phyloP scores from a whole-genome alignment of 92 coral and sea anemone genomes.

The Epizoanthus rinbou region DNA sequence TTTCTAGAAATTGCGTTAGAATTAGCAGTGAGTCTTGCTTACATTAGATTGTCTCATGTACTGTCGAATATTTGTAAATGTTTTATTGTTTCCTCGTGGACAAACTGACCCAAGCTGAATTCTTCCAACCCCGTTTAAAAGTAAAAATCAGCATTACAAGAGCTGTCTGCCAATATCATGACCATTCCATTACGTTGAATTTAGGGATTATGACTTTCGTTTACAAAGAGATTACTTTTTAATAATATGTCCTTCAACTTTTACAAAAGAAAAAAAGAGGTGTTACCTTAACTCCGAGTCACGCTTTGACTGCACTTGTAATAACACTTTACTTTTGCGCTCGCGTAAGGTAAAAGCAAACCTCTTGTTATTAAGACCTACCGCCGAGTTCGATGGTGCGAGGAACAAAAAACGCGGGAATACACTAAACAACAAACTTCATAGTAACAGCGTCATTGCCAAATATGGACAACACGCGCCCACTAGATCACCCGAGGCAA shows the following conservation, averaged over 20 bases:
- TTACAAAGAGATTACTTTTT: background rate
- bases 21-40: background rate
- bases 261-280: background rate
- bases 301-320: constrained; percentile 14
- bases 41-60: too few species aligned
- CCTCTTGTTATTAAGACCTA: background rate
- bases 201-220: background rate
- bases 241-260: background rate
- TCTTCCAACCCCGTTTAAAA: background rate
- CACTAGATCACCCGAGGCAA: background rate
- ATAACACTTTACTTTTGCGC: background rate
- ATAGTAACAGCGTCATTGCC: background rate
- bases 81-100: background rate
- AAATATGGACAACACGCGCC: constrained; percentile 18
- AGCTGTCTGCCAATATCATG: background rate
- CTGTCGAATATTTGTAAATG: background rate
- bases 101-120: constrained; percentile 1
- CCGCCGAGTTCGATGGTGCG: constrained; percentile 26
- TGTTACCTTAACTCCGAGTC: constrained; percentile 2
- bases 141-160: background rate
- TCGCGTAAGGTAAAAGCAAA: background rate
- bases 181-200: background rate
- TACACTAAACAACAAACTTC: background rate
- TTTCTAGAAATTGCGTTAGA: too few species aligned
- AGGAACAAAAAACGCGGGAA: constrained; percentile 18